These are phyloP conservation scores for Ruditapes philippinarum DNA, from an alignment of 1,140 invertebrate genomes.

Conservation along the genomic window DNA sequence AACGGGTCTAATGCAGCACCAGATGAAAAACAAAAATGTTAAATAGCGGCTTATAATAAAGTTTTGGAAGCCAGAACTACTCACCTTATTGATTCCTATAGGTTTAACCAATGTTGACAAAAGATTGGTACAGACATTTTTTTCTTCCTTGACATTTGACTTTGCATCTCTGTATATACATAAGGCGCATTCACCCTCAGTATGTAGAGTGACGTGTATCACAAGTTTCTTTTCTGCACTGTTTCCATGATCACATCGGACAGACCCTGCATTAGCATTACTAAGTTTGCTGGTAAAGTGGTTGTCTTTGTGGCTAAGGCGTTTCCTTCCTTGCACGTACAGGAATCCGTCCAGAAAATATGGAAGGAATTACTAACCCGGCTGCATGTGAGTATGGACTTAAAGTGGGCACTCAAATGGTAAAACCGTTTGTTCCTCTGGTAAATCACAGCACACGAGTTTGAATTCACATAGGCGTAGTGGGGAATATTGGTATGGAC, in stretches of 20 bases:
- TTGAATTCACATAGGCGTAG: constrained; percentile 54
- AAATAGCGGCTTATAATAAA: too few species aligned
- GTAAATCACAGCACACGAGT: constrained; percentile 59
- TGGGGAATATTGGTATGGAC: constrained; percentile 44
- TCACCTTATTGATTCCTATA: too few species aligned
- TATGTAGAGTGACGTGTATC: too few species aligned
- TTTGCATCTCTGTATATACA: constrained; percentile 11
- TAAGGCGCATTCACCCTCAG: too few species aligned
- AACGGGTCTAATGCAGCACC: too few species aligned
- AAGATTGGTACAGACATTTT: constrained; percentile 62
- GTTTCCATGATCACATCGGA: neutral
- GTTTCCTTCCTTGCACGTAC: neutral
- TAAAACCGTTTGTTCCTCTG: constrained; percentile 5
- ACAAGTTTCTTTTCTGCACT: constrained; percentile 44
- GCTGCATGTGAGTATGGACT: constrained; percentile 46
- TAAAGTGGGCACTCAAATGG: constrained; percentile 59
- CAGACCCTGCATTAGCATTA: too few species aligned
- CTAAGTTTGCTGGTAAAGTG: neutral
- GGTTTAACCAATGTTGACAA: constrained; percentile 45
- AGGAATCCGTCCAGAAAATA: constrained; percentile 53
- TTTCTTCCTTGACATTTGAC: neutral
- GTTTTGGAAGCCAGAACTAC: too few species aligned
- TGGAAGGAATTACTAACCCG: constrained; percentile 66
- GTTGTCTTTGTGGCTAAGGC: too few species aligned
- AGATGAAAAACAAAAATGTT: too few species aligned